These are phyloP conservation scores for Lucinisca nassula DNA, from an alignment of 2,888 invertebrate species.

Conservation along the genomic window DNA sequence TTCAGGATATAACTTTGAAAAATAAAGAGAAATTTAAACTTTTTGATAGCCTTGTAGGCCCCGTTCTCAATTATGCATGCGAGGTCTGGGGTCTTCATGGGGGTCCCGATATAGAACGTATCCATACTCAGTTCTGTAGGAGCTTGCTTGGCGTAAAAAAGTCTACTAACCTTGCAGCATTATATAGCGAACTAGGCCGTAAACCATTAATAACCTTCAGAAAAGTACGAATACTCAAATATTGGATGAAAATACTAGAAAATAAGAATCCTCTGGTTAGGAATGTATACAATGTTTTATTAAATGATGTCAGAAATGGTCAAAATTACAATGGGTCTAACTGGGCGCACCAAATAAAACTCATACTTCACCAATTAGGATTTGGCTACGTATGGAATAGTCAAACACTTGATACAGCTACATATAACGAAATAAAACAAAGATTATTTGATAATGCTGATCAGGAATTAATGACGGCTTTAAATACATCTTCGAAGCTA, in stretches of 20 bases:
- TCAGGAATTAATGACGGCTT: neutral
- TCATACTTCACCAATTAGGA: neutral
- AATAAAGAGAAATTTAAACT: neutral
- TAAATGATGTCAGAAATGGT: neutral
- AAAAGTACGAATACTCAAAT: constrained; percentile 1
- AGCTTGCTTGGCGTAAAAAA: neutral
- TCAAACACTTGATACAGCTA: neutral
- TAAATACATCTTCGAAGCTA: neutral
- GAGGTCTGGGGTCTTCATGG: neutral
- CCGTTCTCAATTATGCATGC: neutral
- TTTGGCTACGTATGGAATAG: constrained; percentile 6
- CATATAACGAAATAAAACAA: neutral
- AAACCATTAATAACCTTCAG: neutral
- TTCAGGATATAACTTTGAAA: neutral
- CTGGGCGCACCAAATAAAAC: neutral
- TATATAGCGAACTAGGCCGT: neutral
- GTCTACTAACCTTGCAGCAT: neutral
- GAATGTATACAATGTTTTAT: neutral
- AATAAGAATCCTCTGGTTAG: neutral
- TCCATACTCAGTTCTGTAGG: neutral
- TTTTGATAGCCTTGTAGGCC: neutral
- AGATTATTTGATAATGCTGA: neutral
- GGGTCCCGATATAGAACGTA: neutral
- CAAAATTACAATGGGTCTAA: neutral
- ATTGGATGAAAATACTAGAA: neutral